Conservation (phyloP, 2,113 vertebrate genomes). For the Tamias sibiricus region DNA sequence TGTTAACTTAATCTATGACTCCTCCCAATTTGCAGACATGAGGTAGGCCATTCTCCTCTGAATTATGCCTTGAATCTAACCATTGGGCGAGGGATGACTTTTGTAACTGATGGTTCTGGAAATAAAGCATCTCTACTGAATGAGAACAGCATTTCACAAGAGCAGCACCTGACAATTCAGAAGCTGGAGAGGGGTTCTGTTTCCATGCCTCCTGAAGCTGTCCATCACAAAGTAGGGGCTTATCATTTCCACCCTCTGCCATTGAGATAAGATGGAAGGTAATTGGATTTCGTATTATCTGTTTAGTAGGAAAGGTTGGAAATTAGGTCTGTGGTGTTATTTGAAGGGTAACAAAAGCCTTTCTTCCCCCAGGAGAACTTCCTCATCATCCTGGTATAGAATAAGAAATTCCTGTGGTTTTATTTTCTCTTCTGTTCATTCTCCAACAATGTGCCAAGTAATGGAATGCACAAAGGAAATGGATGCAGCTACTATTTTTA, state of each 20-base stretch:
- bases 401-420: background rate
- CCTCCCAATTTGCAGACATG: background rate
- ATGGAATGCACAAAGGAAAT: background rate
- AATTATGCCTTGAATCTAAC: background rate
- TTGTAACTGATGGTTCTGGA: background rate
- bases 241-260: background rate
- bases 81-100: background rate
- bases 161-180: background rate
- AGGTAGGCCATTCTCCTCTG: background rate
- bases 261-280: background rate
- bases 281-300: conserved; percentile 32
- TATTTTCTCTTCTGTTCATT: background rate
- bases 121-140: background rate
- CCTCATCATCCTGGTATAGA: background rate
- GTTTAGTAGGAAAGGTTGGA: background rate
- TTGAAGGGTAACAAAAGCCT: background rate
- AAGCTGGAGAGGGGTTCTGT: background rate
- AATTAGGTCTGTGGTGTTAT: background rate
- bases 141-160: background rate
- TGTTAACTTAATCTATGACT: background rate
- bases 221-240: background rate
- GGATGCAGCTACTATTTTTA: background rate
- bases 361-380: background rate
- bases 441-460: background rate
- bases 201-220: background rate